A percentile compares a stretch with the other conserved stretches of the same genome.
These are phyloP conservation scores for Stictonetta naevosa DNA, from an alignment of 2,113 vertebrate genomes.

Conservation along the genomic window DNA sequence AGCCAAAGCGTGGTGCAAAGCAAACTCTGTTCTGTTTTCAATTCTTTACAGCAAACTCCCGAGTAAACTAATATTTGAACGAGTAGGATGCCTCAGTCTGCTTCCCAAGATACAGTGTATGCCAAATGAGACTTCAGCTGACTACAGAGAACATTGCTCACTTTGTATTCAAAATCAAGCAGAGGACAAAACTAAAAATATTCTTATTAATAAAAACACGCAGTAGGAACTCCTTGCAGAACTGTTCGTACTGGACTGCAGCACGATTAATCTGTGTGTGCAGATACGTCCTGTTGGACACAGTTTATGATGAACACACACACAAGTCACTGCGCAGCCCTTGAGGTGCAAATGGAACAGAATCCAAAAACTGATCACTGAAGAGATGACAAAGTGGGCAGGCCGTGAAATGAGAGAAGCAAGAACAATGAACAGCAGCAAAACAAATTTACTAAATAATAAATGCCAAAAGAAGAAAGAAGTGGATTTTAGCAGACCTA, in stretches of 20 bases:
- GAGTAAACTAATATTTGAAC: background rate
- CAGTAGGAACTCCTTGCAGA: background rate
- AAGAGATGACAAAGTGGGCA: background rate
- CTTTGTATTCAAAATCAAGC: background rate
- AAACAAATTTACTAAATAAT: background rate
- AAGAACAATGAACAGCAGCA: background rate
- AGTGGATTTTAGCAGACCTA: background rate
- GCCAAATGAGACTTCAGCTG: background rate
- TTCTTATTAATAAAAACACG: background rate
- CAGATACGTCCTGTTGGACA: background rate
- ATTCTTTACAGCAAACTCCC: background rate
- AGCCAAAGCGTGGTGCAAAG: background rate
- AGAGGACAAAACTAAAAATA: background rate
- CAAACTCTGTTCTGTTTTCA: background rate
- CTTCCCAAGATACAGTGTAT: background rate
- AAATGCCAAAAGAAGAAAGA: background rate
- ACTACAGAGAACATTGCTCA: background rate
- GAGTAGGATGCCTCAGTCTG: background rate
- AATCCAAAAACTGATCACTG: background rate
- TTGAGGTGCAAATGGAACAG: background rate
- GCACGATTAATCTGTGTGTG: background rate
- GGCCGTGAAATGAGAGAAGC: conserved; percentile 18
- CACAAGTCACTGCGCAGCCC: background rate
- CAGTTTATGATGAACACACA: background rate
- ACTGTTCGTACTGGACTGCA: background rate